These are phyloP conservation scores for Polydrusus tereticollis DNA, from an alignment of 2,888 invertebrate genomes.

Conservation along the genomic window DNA sequence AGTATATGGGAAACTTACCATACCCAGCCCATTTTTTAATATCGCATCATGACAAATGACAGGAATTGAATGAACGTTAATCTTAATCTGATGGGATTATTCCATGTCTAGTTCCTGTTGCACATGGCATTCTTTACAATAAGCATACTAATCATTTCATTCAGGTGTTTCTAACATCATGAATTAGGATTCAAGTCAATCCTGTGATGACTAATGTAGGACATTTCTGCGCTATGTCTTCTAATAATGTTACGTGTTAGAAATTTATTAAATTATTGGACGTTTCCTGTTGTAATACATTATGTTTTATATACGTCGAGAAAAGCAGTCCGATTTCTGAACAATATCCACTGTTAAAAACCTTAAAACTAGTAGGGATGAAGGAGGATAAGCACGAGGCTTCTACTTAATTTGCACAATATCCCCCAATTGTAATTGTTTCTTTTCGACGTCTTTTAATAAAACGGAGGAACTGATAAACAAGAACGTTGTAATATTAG, in stretches of 20 bases:
- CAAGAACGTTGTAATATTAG: too few species aligned
- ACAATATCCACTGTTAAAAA: too few species aligned
- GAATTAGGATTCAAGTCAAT: conserved; percentile 27
- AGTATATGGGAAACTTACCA: too few species aligned
- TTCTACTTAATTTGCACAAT: too few species aligned
- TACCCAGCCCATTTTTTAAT: too few species aligned
- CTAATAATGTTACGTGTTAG: conserved; percentile 27
- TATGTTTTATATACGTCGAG: too few species aligned
- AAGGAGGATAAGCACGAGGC: too few species aligned
- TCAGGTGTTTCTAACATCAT: conserved; percentile 36
- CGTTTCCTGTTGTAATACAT: conserved; percentile 20
- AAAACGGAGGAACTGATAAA: too few species aligned
- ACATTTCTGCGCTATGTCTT: conserved; percentile 16
- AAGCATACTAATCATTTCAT: conserved; percentile 38
- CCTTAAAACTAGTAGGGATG: too few species aligned
- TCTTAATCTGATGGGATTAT: conserved; percentile 30
- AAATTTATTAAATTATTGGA: conserved; percentile 23
- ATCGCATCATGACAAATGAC: conserved; percentile 11
- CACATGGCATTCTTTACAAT: conserved; percentile 15
- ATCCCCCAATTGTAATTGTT: too few species aligned
- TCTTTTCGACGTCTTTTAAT: too few species aligned
- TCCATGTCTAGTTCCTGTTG: conserved; percentile 34
- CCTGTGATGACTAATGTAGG: conserved; percentile 30
- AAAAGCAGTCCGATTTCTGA: too few species aligned
- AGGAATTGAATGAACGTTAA: conserved; percentile 7